Conservation (phyloP, 2,888 invertebrate species). For the Hirtodrosophila trivittata region DNA sequence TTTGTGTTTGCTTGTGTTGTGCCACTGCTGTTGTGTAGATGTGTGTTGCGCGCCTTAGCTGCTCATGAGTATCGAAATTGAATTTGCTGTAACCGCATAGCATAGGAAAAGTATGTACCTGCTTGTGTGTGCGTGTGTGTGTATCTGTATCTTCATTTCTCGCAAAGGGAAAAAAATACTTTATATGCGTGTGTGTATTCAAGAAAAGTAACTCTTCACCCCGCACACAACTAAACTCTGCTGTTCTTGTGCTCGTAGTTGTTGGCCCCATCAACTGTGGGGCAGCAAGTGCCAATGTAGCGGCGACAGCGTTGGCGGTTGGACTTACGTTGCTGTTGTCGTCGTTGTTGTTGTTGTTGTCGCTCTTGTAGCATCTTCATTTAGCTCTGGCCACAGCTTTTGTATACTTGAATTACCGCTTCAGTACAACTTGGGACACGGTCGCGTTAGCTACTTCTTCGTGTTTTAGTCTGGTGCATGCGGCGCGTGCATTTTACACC, state of each 20-base stretch:
- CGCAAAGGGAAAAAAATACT: slow-evolving; percentile 59
- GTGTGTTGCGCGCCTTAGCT: slow-evolving; percentile 38
- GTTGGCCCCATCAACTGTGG: slow-evolving; percentile 46
- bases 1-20: slow-evolving; percentile 47
- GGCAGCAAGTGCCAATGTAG: slow-evolving; percentile 61
- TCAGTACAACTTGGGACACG: slow-evolving; percentile 68
- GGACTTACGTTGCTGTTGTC: slow-evolving; percentile 12
- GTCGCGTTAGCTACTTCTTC: slow-evolving; percentile 60
- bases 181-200: slow-evolving; percentile 65
- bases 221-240: slow-evolving; percentile 5
- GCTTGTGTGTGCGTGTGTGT: slow-evolving; percentile 39
- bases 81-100: slow-evolving; percentile 47
- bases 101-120: slow-evolving; percentile 66
- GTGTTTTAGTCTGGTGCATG: slow-evolving; percentile 23
- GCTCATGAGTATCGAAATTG: slow-evolving; percentile 49
- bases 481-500: slow-evolving; percentile 50
- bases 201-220: slow-evolving; percentile 65
- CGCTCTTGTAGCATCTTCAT: slow-evolving; percentile 60
- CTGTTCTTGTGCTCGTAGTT: slow-evolving; percentile 19
- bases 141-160: slow-evolving; percentile 48
- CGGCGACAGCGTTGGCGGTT: slow-evolving; percentile 34
- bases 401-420: slow-evolving; percentile 80
- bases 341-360: slow-evolving; percentile 14
- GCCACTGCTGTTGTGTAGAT: slow-evolving; percentile 22
- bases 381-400: slow-evolving; percentile 55